Evolutionary conservation across 2,888 invertebrate species (phyloP), one percentile per base, ranked within the genome.

Genomic region (Drosophila prolongata): DNA sequence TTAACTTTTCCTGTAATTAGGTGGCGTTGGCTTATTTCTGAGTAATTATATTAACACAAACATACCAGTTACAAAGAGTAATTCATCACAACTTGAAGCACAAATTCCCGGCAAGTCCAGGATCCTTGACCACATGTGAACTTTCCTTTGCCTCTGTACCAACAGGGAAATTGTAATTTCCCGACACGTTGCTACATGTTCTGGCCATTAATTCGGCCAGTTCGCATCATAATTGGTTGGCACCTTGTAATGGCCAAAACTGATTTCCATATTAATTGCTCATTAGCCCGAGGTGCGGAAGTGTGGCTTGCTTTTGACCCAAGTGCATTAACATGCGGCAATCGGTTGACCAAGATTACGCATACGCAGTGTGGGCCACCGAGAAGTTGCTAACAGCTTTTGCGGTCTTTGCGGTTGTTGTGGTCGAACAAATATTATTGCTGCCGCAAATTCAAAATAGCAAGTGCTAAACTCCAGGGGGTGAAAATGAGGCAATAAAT

Each of bases 231-330:
- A 89, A 87, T 71, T 75, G 67, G 74, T 6, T 19, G 50, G 30
- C 67, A 53, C 52, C 46, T 56, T 55, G 74, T 53, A 73, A 54
- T 67, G 46, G 42, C 56, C 67, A 19, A 40, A 75, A 53, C 70
- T 73, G 74, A 79, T 89, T 85, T 77, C 78, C 89, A 89, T 89
- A 88, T 89, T 85, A 89, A 85, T 89, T 87, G 76, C 73, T 71
- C 76, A 76, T 72, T 78, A 74, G 74, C 14, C 40, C n/a, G 27
- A 47, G 38, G 34, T 60, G 37, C 19, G 38, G 64, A 59, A 65
- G 66, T 53, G 67, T 35, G 34, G 37, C 19, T 40, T n/a, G 43
- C 30, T n/a, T 43, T 49, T 27, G 37, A 19, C 24, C 52, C 46
- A 43, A 57, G 38, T 71, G 75, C 71, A 65, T 74, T 57, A 74